These are phyloP conservation scores for Crotalus adamanteus DNA, from an alignment of 2,797 vertebrate species.

Conservation along the genomic window DNA sequence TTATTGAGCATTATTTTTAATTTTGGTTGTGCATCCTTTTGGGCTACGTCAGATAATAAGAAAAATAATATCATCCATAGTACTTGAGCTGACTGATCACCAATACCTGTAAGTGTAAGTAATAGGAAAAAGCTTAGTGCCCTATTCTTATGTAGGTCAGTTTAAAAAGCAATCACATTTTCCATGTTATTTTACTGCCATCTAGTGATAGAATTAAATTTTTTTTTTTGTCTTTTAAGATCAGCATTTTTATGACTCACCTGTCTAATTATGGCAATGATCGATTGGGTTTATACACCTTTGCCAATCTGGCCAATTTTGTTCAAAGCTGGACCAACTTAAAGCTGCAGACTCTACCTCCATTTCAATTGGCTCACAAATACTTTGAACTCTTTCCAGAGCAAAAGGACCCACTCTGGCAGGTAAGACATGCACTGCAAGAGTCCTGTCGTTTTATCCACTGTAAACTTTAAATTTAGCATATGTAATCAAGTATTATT, in stretches of 20 bases:
- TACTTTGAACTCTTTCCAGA: slow-evolving; percentile 96
- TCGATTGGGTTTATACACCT: slow-evolving; percentile 90
- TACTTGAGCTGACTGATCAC: not conserved
- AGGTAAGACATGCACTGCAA: slow-evolving; percentile 73
- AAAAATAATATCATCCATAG: not conserved
- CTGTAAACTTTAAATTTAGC: not conserved
- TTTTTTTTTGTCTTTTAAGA: slow-evolving; percentile 70
- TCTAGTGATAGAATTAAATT: slow-evolving; percentile 48
- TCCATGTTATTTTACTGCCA: slow-evolving; percentile 55
- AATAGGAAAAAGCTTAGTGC: not conserved
- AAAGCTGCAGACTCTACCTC: slow-evolving; percentile 89
- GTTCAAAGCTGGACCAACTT: slow-evolving; percentile 94
- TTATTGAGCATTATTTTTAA: not conserved
- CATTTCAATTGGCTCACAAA: slow-evolving; percentile 86
- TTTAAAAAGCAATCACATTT: not conserved
- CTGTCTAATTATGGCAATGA: slow-evolving; percentile 93
- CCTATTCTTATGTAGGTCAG: not conserved
- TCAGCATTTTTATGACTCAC: slow-evolving; percentile 98
- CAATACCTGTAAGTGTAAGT: not conserved
- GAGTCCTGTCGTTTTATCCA: not conserved
- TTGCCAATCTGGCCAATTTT: slow-evolving; percentile 94
- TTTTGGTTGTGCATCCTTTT: not conserved
- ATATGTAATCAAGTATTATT: not conserved
- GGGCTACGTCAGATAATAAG: not conserved
- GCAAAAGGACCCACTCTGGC: slow-evolving; percentile 94